Evolutionary conservation across 2,888 invertebrate species (phyloP).

Genomic region (Rambutsinella grinnellia): DNA sequence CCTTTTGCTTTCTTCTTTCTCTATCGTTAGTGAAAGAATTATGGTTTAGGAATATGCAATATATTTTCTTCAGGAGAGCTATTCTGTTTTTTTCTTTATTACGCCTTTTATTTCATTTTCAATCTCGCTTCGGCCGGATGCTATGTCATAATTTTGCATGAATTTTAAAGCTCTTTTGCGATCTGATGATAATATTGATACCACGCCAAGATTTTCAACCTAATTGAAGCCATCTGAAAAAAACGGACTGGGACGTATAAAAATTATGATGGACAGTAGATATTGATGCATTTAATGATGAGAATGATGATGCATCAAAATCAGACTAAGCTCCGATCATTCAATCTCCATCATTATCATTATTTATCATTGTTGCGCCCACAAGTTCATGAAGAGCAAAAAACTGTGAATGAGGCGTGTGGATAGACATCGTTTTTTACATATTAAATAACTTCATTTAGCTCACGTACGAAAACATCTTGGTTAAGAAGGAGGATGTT

Average conservation of each 20-base stretch:
- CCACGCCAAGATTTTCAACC: too few species aligned
- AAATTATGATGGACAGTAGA: background rate
- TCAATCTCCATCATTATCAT: constrained; percentile 28
- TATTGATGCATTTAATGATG: constrained; percentile 15
- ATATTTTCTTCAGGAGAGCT: constrained; percentile 16
- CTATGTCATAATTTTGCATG: too few species aligned
- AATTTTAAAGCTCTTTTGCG: too few species aligned
- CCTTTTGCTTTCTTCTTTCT: background rate
- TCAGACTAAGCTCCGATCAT: too few species aligned
- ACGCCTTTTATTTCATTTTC: too few species aligned
- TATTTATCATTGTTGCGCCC: constrained; percentile 1
- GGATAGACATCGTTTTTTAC: constrained; percentile 5
- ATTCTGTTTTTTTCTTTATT: too few species aligned
- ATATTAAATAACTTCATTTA: constrained; percentile 21
- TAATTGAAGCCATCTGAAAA: too few species aligned
- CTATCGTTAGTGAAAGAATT: constrained; percentile 24
- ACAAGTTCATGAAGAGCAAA: constrained; percentile 8
- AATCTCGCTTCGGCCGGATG: too few species aligned
- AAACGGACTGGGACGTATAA: background rate
- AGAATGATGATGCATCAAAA: constrained; percentile 9
- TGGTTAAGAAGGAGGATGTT: background rate
- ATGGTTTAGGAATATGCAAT: constrained; percentile 16
- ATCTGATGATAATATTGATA: too few species aligned
- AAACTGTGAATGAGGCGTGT: background rate
- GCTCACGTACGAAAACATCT: constrained; percentile 25